Conservation (phyloP, 2,113 vertebrate species). For the Helogale parvula region DNA sequence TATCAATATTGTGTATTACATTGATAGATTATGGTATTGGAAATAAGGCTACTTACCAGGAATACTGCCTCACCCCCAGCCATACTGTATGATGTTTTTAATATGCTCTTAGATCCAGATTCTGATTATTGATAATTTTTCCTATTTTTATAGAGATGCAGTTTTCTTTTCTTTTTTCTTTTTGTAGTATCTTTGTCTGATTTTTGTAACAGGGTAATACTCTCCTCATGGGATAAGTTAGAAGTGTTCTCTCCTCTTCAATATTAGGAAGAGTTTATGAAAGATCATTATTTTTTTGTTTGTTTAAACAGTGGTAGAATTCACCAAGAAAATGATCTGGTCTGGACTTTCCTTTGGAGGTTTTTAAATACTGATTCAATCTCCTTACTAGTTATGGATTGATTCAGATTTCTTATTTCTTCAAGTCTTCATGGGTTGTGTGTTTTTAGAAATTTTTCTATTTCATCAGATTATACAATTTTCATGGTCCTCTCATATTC, state of each 20-base stretch:
- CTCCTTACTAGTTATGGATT: neutral
- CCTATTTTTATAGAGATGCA: neutral
- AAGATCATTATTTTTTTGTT: neutral
- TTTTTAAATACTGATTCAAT: neutral
- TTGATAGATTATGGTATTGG: neutral
- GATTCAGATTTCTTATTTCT: neutral
- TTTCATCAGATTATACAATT: neutral
- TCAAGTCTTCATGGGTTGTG: neutral
- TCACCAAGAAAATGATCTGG: neutral
- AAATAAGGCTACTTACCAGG: neutral
- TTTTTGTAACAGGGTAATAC: neutral
- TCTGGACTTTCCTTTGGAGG: neutral
- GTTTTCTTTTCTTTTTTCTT: neutral
- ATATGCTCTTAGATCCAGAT: neutral
- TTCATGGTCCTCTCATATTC: neutral
- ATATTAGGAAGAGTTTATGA: neutral
- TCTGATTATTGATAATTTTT: neutral
- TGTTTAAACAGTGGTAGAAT: neutral
- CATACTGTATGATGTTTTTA: neutral
- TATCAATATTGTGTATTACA: neutral
- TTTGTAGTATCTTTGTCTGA: neutral
- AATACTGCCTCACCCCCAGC: neutral
- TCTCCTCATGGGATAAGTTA: neutral
- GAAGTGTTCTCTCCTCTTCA: neutral
- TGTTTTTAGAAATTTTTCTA: neutral